Base-by-base conservation (phyloP, 2,113 vertebrate species). In the Chionomys nivalis region DNA sequence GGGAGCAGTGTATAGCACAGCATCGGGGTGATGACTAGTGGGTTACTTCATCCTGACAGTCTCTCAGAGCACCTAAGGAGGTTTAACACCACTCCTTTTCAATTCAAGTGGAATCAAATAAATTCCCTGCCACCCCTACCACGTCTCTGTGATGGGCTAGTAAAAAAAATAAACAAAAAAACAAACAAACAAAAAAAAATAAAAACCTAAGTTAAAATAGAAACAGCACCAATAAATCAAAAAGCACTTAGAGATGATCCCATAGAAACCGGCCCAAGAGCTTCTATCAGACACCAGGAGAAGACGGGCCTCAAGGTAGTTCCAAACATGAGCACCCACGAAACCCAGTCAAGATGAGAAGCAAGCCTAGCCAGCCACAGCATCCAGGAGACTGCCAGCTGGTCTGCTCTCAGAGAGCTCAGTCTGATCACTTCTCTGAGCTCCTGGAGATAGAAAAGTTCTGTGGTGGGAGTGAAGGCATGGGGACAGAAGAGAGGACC, bases 211-310 rank as follows among this genome's bases (percentile, higher is more conserved):
- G 10, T n/a, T 5, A 55, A 61, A 47, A 78, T n/a, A 65, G 23
- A 89, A 85, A 87, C 92, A 98, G 97, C 94, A 97, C 96, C 94
- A 91, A 26, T 79, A 47, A 79, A 75, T 61, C 92, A 89, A 70
- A 79, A 78, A 81, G 78, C n/a, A 23, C 81, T 39, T 42, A 55
- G 89, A 89, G 72, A 65, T 28, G 82, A 66, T 36, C 26, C 91
- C 82, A 19, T 10, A 77, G 87, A 73, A 55, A 36, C 11, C 3
- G 33, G 55, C 78, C 78, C 83, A 78, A 26, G 31, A 73, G 11
- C 89, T 39, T 81, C 93, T 23, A 3, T 90, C 52, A 17, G 19
- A 49, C 63, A 26, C 19, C 5, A 24, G 17, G 73, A 87, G 85
- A 1, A 44, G 75, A 66, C 39, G 68, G 65, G 47, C 17, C 78